These are phyloP conservation scores for Pseudomyrmex concolor DNA, from an alignment of 1,140 invertebrate genomes.

Conservation along the genomic window DNA sequence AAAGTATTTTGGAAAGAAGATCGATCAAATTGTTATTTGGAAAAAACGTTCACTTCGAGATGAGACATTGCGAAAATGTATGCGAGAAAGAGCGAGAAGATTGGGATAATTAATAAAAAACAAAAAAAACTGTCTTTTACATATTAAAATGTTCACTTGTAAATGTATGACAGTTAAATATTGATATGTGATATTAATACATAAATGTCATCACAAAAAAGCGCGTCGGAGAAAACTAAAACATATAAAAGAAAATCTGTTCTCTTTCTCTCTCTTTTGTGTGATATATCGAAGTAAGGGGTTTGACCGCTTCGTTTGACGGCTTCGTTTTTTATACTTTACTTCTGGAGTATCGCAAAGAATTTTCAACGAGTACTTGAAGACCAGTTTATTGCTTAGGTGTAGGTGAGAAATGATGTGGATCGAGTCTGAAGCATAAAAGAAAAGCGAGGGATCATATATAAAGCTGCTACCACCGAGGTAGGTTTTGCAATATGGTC, in stretches of 20 bases:
- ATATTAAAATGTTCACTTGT: too few species aligned
- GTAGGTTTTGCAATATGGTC: conserved; percentile 28
- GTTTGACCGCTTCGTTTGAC: too few species aligned
- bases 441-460: conserved; percentile 69
- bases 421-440: conserved; percentile 57
- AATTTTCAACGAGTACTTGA: conserved; percentile 68
- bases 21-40: too few species aligned
- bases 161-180: conserved; percentile 5
- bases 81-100: too few species aligned
- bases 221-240: neutral
- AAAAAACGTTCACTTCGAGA: too few species aligned
- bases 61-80: too few species aligned
- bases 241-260: conserved; percentile 9
- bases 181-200: conserved; percentile 6
- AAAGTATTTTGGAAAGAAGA: neutral
- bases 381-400: conserved; percentile 69
- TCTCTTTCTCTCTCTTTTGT: neutral
- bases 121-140: too few species aligned
- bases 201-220: neutral
- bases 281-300: conserved; percentile 3
- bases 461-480: conserved; percentile 57
- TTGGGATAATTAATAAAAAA: too few species aligned
- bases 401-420: conserved; percentile 69
- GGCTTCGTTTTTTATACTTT: conserved; percentile 35
- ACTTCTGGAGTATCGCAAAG: conserved; percentile 32